Conservation (phyloP, 2,888 invertebrate species). For the Helobdella robusta region DNA sequence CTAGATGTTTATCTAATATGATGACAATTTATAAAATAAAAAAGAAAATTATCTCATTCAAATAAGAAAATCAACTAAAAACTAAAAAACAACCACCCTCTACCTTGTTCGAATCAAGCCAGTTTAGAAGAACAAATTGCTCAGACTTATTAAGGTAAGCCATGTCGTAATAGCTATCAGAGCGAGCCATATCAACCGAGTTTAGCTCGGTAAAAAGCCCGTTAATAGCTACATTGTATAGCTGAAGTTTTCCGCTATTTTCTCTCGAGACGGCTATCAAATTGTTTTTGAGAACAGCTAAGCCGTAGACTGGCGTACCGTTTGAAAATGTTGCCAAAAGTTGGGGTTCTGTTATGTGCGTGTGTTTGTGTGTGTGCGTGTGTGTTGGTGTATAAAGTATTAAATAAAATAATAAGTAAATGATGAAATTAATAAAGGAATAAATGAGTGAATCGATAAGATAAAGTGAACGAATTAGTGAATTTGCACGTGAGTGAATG, state of each 20-base stretch:
- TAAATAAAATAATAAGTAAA: no score
- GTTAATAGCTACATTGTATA: background rate
- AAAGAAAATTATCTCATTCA: background rate
- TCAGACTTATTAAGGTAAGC: background rate
- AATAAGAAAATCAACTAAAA: background rate
- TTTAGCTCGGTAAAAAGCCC: background rate
- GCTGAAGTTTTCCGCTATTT: background rate
- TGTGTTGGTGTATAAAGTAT: no score
- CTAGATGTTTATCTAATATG: background rate
- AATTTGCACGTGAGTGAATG: no score
- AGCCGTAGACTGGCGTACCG: constrained; percentile 8
- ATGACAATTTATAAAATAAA: no score
- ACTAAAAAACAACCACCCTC: background rate
- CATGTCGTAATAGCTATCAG: constrained; percentile 12
- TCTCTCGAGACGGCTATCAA: background rate
- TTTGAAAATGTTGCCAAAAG: background rate
- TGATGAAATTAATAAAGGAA: no score
- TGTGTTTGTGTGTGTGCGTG: no score
- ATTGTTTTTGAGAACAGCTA: background rate
- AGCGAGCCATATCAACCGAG: background rate
- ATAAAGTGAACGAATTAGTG: no score
- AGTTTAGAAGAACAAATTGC: constrained; percentile 12
- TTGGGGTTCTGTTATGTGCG: no score
- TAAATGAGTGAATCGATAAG: no score
- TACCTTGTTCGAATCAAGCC: constrained; percentile 8